These are phyloP conservation scores for Actinostola sp. DNA, from an alignment of 92 coral and sea anemone genomes.

Conservation along the genomic window DNA sequence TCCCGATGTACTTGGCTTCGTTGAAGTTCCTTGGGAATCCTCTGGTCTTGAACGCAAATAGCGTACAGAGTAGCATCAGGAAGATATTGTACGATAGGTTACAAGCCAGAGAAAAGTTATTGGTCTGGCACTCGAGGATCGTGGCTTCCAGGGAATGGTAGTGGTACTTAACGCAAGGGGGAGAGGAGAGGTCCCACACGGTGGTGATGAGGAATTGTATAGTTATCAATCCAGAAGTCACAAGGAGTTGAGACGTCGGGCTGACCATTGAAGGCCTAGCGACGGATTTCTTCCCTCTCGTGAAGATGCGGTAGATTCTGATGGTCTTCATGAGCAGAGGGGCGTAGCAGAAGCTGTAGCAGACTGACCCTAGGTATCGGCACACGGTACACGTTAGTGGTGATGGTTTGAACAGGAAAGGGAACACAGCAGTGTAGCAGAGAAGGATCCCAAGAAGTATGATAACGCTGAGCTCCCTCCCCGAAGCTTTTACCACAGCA, in stretches of 20 bases:
- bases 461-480: slow-evolving; percentile 78
- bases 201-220: slow-evolving; percentile 79
- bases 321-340: slow-evolving; percentile 90
- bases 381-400: slow-evolving; percentile 52
- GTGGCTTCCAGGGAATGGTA: slow-evolving; percentile 49
- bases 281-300: slow-evolving; percentile 79
- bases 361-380: slow-evolving; percentile 73
- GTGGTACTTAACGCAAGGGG: slow-evolving; percentile 58
- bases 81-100: slow-evolving; percentile 78
- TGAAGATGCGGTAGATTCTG: slow-evolving; percentile 92
- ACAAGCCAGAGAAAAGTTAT: slow-evolving; percentile 64
- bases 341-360: slow-evolving; percentile 85
- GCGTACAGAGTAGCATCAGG: slow-evolving; percentile 80
- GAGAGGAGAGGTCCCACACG: slow-evolving; percentile 80
- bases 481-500: slow-evolving; percentile 89
- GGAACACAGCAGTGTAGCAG: slow-evolving; percentile 67
- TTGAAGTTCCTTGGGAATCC: slow-evolving; percentile 92
- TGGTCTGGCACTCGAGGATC: slow-evolving; percentile 67
- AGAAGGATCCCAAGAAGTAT: slow-evolving; percentile 71
- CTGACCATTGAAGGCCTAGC: slow-evolving; percentile 84
- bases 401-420: slow-evolving; percentile 64
- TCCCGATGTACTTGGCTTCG: slow-evolving; percentile 94
- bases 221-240: slow-evolving; percentile 74
- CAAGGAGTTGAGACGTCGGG: slow-evolving; percentile 80
- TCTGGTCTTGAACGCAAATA: slow-evolving; percentile 91